These are phyloP conservation scores for Panagrolaimus sp. DNA, from an alignment of 1,140 invertebrate species.

Conservation along the genomic window DNA sequence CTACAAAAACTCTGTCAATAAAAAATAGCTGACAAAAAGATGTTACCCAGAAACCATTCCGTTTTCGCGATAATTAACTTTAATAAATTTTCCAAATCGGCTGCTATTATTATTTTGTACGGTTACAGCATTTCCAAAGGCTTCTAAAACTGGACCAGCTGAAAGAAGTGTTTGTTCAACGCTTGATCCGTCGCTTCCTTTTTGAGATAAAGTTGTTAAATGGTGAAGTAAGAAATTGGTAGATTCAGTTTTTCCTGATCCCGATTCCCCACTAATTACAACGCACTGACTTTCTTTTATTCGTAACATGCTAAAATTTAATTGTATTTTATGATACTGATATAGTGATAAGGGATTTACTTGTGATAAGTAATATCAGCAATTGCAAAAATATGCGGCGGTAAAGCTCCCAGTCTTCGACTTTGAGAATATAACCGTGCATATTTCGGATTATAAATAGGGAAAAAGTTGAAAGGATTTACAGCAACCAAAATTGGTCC, in stretches of 20 bases:
- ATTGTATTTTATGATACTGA: not conserved
- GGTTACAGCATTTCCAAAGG: slow-evolving; percentile 92
- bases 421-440: slow-evolving; percentile 84
- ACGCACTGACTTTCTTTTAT: slow-evolving; percentile 85
- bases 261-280: slow-evolving; percentile 71
- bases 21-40: slow-evolving; percentile 1
- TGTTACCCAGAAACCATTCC: slow-evolving; percentile 87
- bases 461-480: slow-evolving; percentile 75
- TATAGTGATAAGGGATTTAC: slow-evolving; percentile 15
- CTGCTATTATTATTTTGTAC: slow-evolving; percentile 92
- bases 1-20: slow-evolving; percentile 64
- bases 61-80: slow-evolving; percentile 95
- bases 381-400: slow-evolving; percentile 93
- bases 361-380: slow-evolving; percentile 90
- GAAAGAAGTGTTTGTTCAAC: slow-evolving; percentile 94
- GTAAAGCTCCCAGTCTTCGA: slow-evolving; percentile 71
- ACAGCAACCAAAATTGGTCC: slow-evolving; percentile 84
- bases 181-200: slow-evolving; percentile 79
- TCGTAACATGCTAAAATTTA: slow-evolving; percentile 69
- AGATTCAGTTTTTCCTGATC: slow-evolving; percentile 80
- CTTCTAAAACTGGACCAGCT: slow-evolving; percentile 88
- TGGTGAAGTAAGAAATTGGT: slow-evolving; percentile 91
- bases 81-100: slow-evolving; percentile 91
- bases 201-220: slow-evolving; percentile 84
- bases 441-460: slow-evolving; percentile 96